A percentile compares a stretch with the other conserved stretches of the same genome.
These are phyloP conservation scores for Lamprotornis superbus DNA, from an alignment of 2,113 vertebrate genomes.

Conservation along the genomic window DNA sequence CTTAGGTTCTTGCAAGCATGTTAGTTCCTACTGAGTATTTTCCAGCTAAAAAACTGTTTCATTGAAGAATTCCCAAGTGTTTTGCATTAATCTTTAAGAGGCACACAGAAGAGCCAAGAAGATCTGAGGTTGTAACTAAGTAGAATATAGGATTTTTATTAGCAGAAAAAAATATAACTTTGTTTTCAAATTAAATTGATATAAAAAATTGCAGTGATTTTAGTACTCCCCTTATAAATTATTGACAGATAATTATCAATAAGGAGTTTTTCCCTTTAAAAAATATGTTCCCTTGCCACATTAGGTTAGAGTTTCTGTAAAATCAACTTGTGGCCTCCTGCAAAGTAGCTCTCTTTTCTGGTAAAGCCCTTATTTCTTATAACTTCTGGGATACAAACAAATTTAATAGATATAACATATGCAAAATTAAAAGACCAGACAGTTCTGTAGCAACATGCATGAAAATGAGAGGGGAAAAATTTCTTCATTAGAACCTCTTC, in stretches of 20 bases:
- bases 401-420: background rate
- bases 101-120: background rate
- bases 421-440: background rate
- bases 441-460: background rate
- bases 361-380: background rate
- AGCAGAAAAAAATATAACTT: background rate
- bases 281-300: background rate
- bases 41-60: background rate
- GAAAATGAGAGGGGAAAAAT: background rate
- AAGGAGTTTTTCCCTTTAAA: background rate
- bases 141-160: background rate
- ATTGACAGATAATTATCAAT: background rate
- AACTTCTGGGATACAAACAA: background rate
- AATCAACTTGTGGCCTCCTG: background rate
- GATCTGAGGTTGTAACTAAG: background rate
- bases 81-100: background rate
- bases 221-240: background rate
- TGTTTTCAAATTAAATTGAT: background rate
- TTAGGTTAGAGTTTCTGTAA: background rate
- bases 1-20: background rate
- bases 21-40: background rate
- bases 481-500: background rate
- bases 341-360: background rate
- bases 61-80: background rate
- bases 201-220: background rate